Evolutionary conservation across 2,888 invertebrate genomes (phyloP), one percentile per base, ranked within the genome.

Genomic region (Eueremaeus valkanovi): DNA sequence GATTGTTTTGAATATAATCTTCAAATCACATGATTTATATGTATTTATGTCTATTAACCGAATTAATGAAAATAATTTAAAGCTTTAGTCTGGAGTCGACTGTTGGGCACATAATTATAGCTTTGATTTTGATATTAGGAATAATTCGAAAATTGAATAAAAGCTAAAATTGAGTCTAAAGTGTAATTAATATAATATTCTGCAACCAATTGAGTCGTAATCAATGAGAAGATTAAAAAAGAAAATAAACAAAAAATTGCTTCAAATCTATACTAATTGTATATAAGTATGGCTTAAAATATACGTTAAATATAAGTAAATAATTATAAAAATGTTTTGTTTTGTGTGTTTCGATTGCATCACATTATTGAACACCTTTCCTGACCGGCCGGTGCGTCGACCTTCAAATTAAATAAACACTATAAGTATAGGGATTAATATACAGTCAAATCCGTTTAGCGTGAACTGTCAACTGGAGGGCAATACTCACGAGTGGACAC

Each of bases 301-400:
- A 45, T 11, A 11, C 18, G 16, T 13, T 45, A 16, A 45, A 63
- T 27, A 63, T 63, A 63, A 33, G 55, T 55, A 55, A 8, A 58
- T 63, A 21, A 63, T 33, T 63, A 63, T 33, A 63, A 63, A 36
- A 33, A n/a, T 63, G 31, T 63, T 63, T 63, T 58, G 63, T 33
- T n/a, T 63, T 63, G 63, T 3, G 63, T 63, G 16, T 63, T 31
- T 18, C 31, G 2, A 24, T 42, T 68, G 68, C 68, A 42, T 68
- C 42, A 68, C 68, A 68, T 68, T 42, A 68, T 68, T 1, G 68
- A n/a, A 68, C 68, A 68, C 16, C 68, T 68, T 16, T 68, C 68
- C 42, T 68, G 68, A 42, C 33, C 42, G 16, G n/a, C 68, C 42
- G 31, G 68, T 9, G 27, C 68, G 13, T 68, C 68, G 3, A 40